These are phyloP conservation scores for Hirundo rustica DNA, from an alignment of 2,797 vertebrate genomes.

Conservation along the genomic window DNA sequence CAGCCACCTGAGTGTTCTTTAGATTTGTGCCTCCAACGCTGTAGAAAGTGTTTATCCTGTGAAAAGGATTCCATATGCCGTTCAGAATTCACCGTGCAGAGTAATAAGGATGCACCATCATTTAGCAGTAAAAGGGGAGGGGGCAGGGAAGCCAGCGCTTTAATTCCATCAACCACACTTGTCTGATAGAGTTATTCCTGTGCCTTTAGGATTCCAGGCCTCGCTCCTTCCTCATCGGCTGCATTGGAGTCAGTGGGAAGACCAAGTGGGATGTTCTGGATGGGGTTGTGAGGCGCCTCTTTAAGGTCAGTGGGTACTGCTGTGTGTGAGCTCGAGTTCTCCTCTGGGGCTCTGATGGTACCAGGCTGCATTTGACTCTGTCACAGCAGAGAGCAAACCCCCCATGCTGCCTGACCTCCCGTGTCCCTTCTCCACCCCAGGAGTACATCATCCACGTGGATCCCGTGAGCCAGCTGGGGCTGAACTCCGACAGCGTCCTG, in stretches of 20 bases:
- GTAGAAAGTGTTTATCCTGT: neutral
- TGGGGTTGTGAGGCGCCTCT: slow-evolving; percentile 91
- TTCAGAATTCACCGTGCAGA: neutral
- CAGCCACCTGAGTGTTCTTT: neutral
- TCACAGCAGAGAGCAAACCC: neutral
- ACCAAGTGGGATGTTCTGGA: slow-evolving; percentile 99
- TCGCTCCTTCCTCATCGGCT: slow-evolving; percentile 90
- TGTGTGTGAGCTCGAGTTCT: neutral
- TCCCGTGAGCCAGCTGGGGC: slow-evolving; percentile 88
- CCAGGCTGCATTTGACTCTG: neutral
- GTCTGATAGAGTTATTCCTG: neutral
- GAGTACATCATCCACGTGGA: slow-evolving; percentile 96
- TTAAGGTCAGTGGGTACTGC: slow-evolving; percentile 83
- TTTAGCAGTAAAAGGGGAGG: neutral
- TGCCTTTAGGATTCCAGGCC: slow-evolving; percentile 80
- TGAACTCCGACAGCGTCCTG: slow-evolving; percentile 91
- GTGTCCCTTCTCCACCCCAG: slow-evolving; percentile 57
- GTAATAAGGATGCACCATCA: neutral
- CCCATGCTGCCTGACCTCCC: neutral
- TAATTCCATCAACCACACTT: neutral
- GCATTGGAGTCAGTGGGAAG: slow-evolving; percentile 97
- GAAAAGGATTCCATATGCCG: neutral
- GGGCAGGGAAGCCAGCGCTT: neutral
- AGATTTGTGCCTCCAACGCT: neutral
- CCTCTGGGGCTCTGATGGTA: fast-evolving